These are phyloP conservation scores for Champsocephalus esox DNA, from an alignment of 2,797 vertebrate species.

Conservation along the genomic window DNA sequence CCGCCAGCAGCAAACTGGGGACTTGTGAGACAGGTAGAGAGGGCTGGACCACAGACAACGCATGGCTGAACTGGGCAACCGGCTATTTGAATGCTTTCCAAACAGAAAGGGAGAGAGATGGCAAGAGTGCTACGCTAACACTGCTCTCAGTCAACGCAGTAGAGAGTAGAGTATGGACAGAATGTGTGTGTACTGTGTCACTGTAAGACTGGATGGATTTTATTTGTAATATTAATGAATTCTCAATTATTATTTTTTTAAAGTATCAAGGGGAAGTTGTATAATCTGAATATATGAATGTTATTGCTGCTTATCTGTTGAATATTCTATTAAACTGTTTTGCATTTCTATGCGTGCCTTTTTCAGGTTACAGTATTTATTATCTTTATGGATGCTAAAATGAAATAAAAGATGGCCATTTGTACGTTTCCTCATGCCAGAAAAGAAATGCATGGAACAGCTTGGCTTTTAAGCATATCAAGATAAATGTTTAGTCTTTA, in stretches of 20 bases:
- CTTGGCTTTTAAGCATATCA: slow-evolving; percentile 97
- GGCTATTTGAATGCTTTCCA: slow-evolving; percentile 74
- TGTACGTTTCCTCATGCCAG: slow-evolving; percentile 76
- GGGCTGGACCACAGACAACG: slow-evolving; percentile 77
- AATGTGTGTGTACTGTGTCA: background rate
- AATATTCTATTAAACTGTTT: slow-evolving; percentile 35
- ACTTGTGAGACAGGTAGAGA: slow-evolving; percentile 79
- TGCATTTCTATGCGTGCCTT: slow-evolving; percentile 13
- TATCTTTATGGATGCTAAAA: slow-evolving; percentile 69
- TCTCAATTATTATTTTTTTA: no score
- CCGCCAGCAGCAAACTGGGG: slow-evolving; percentile 67
- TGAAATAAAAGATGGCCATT: slow-evolving; percentile 75
- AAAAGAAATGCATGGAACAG: slow-evolving; percentile 92
- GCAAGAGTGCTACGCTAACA: slow-evolving; percentile 45
- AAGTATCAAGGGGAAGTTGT: background rate
- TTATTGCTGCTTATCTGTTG: slow-evolving; percentile 26
- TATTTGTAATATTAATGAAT: no score
- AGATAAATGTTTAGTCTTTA: slow-evolving; percentile 99
- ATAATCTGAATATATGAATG: slow-evolving; percentile 29
- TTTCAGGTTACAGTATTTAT: slow-evolving; percentile 45
- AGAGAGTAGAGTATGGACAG: background rate
- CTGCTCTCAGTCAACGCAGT: slow-evolving; percentile 36
- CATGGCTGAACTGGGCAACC: slow-evolving; percentile 81
- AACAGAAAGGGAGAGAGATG: slow-evolving; percentile 64
- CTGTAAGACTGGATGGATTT: background rate